These are phyloP conservation scores for Macroglossus sobrinus DNA, from an alignment of 2,113 vertebrate genomes.

Conservation along the genomic window DNA sequence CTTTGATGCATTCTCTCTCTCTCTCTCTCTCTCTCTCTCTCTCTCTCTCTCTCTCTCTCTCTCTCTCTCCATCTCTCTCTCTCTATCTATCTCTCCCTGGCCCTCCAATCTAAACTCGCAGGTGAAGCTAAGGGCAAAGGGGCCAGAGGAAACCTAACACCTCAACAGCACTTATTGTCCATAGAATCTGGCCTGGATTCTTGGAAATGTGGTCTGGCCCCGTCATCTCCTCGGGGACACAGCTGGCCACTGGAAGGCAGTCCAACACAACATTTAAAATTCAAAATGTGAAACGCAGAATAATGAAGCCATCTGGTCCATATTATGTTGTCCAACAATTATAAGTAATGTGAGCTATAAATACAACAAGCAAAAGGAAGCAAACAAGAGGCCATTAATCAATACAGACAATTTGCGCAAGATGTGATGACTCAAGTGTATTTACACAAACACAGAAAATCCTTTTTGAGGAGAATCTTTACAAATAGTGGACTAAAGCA, in stretches of 20 bases:
- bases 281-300: conserved; percentile 65
- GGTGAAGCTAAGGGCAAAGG: background rate
- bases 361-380: conserved; percentile 70
- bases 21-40: background rate
- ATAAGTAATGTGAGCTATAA: conserved; percentile 75
- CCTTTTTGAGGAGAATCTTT: conserved; percentile 32
- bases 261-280: conserved; percentile 63
- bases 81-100: background rate
- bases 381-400: conserved; percentile 69
- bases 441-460: conserved; percentile 64
- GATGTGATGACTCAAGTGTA: conserved; percentile 66
- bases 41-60: too few species aligned
- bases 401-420: conserved; percentile 56
- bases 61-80: too few species aligned
- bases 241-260: conserved; percentile 55
- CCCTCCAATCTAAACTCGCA: background rate
- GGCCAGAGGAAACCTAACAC: background rate
- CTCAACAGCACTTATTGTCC: background rate
- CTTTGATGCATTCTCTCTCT: background rate
- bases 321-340: conserved; percentile 74
- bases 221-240: conserved; percentile 44
- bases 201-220: conserved; percentile 28
- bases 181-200: background rate
- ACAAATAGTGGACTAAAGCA: conserved; percentile 10
- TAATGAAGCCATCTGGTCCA: conserved; percentile 73